phyloP scores from a whole-genome alignment of 1,140 invertebrate genomes.

The Calephelis virginiensis region DNA sequence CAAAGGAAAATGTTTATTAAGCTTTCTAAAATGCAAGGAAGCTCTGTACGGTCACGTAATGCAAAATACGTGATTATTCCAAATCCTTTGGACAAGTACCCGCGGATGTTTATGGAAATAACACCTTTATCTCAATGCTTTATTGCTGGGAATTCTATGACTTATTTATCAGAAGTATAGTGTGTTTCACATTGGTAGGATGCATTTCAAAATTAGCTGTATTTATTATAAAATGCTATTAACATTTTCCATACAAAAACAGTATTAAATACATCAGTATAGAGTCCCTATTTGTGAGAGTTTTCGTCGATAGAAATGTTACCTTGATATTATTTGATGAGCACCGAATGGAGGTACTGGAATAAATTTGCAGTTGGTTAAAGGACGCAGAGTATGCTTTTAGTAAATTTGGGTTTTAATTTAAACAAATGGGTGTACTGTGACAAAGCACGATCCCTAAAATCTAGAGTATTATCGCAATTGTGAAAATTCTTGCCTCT shows the following conservation, averaged over 20 bases:
- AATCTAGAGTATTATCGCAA: background rate
- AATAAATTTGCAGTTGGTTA: constrained; percentile 32
- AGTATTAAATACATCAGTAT: background rate
- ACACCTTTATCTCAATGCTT: constrained; percentile 1
- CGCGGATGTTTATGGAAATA: constrained; percentile 8
- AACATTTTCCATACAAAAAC: background rate
- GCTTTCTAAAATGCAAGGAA: constrained; percentile 26
- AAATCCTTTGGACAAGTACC: constrained; percentile 13
- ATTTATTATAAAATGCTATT: constrained; percentile 20
- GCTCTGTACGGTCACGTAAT: constrained; percentile 19
- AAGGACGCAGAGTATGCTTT: background rate
- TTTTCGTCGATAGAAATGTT: constrained; percentile 20
- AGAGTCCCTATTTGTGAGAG: background rate
- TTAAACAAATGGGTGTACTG: background rate
- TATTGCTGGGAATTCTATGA: constrained; percentile 2
- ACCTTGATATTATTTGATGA: constrained; percentile 26
- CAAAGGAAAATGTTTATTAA: constrained; percentile 29
- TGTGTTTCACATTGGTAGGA: constrained; percentile 17
- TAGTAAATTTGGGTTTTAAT: background rate
- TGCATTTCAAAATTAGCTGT: constrained; percentile 27
- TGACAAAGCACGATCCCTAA: background rate
- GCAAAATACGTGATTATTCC: constrained; percentile 25
- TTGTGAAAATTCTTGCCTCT: too few species aligned
- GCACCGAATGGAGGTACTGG: constrained; percentile 27
- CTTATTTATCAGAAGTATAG: constrained; percentile 6